Percentiles rank a stretch among this genome's conserved stretches.
Evolutionary conservation across 2,797 vertebrate genomes (phyloP).

Genomic region (Poecilia picta): DNA sequence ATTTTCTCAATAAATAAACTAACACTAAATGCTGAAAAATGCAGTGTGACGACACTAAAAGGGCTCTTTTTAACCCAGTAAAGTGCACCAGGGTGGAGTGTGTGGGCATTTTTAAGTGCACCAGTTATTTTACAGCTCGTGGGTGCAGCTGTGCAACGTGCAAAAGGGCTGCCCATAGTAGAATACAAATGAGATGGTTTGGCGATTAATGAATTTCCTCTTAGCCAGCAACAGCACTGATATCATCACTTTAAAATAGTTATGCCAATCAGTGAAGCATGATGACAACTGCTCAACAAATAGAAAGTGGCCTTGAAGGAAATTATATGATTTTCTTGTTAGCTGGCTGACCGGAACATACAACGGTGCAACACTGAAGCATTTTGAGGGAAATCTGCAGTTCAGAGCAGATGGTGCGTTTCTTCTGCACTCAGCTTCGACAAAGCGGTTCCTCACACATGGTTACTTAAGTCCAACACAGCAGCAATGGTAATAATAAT

Average conservation of each 20-base stretch:
- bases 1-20: slow-evolving; percentile 22
- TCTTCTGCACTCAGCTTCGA: not conserved
- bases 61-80: not conserved
- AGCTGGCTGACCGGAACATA: not conserved
- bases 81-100: not conserved
- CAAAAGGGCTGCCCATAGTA: slow-evolving; percentile 1
- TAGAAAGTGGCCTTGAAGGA: slow-evolving; percentile 3
- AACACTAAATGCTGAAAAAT: slow-evolving; percentile 15
- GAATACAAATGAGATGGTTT: slow-evolving; percentile 20
- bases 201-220: slow-evolving; percentile 19
- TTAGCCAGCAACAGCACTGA: slow-evolving; percentile 8
- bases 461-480: slow-evolving; percentile 15
- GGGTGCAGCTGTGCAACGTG: slow-evolving; percentile 8
- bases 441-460: slow-evolving; percentile 11
- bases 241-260: slow-evolving; percentile 13
- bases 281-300: slow-evolving; percentile 7
- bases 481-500: slow-evolving; percentile 1
- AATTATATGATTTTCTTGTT: slow-evolving; percentile 6
- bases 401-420: not conserved
- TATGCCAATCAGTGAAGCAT: slow-evolving; percentile 16
- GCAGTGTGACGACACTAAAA: not conserved
- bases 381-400: not conserved
- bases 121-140: slow-evolving; percentile 3
- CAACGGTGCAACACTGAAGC: not conserved
- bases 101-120: slow-evolving; percentile 6